Conservation (phyloP, 1,140 invertebrate species). For the Chironomus tepperi region DNA sequence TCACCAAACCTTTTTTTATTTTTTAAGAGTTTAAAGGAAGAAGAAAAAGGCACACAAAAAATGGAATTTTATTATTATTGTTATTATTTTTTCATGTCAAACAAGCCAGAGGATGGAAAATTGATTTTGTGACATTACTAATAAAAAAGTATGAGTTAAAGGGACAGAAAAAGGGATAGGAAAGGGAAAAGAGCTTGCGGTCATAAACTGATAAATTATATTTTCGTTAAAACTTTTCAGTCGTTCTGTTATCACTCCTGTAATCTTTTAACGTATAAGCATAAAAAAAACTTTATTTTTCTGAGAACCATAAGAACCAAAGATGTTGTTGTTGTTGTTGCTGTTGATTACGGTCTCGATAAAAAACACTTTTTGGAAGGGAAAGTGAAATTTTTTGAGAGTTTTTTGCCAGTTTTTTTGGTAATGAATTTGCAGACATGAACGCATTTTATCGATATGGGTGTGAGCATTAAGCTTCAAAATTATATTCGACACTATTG, state of each 20-base stretch:
- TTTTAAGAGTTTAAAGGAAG: constrained; percentile 26
- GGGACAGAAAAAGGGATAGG: background rate
- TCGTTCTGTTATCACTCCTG: background rate
- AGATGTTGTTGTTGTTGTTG: background rate
- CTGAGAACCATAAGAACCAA: too few species aligned
- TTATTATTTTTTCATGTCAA: too few species aligned
- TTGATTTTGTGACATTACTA: background rate
- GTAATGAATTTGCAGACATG: too few species aligned
- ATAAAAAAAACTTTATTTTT: background rate
- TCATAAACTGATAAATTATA: constrained; percentile 10
- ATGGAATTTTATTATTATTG: background rate
- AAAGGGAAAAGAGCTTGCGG: background rate
- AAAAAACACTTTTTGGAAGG: too few species aligned
- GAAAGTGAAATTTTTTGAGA: too few species aligned
- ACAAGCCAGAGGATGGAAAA: background rate
- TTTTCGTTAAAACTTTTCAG: background rate
- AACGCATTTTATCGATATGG: too few species aligned
- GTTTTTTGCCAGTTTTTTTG: too few species aligned
- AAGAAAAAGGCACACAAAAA: background rate
- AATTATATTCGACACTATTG: too few species aligned
- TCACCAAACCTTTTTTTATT: constrained; percentile 52
- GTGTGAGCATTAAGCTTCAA: too few species aligned
- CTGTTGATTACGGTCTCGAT: background rate
- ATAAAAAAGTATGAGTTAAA: background rate
- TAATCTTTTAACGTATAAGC: constrained; percentile 7